phyloP scores from a whole-genome alignment of 2,113 vertebrate genomes.

The Lasiurus cinereus region DNA sequence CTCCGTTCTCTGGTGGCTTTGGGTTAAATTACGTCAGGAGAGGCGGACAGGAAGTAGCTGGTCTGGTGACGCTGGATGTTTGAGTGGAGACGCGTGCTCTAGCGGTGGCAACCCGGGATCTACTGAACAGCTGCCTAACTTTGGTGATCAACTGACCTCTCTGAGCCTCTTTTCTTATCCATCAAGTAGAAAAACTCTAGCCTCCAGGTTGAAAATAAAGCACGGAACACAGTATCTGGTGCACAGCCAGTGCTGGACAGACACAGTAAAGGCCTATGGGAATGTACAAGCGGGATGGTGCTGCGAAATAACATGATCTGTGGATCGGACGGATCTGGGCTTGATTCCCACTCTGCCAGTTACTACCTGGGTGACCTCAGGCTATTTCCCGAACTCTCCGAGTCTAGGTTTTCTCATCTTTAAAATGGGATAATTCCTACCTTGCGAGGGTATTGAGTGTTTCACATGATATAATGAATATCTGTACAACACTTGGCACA shows the following conservation, averaged over 20 bases:
- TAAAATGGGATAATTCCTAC: constrained; percentile 74
- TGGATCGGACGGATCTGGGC: constrained; percentile 40
- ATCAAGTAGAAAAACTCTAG: background rate
- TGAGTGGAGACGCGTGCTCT: background rate
- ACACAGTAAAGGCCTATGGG: background rate
- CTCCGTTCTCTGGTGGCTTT: background rate
- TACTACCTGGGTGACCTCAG: constrained; percentile 47
- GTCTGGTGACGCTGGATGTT: background rate
- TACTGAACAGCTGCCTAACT: background rate
- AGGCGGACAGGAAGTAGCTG: background rate
- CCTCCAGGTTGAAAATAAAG: background rate
- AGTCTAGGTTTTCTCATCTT: constrained; percentile 68
- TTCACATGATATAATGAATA: constrained; percentile 48
- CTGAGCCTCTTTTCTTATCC: background rate
- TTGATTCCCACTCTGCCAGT: constrained; percentile 51
- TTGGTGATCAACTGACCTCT: background rate
- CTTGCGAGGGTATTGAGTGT: constrained; percentile 29
- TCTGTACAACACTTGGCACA: constrained; percentile 37
- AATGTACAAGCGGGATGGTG: background rate
- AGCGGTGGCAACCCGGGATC: rapidly evolving
- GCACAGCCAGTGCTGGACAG: background rate
- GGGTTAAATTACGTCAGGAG: background rate
- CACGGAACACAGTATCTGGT: background rate
- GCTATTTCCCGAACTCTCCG: constrained; percentile 50
- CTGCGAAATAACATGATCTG: background rate